These are phyloP conservation scores for Eumeta japonica DNA, from an alignment of 1,140 invertebrate genomes.

Conservation along the genomic window DNA sequence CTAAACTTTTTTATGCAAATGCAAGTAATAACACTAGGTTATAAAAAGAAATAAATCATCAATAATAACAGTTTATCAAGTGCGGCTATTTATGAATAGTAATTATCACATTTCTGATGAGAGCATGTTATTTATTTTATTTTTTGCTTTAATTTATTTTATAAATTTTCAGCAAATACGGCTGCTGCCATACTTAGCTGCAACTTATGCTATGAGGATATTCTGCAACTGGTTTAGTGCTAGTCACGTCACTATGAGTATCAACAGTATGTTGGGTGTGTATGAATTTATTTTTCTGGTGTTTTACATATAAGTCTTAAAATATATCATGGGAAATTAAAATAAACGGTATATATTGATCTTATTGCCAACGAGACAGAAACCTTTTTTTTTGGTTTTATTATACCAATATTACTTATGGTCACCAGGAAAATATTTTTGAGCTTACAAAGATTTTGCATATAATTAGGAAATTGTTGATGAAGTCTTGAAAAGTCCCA, in stretches of 20 bases:
- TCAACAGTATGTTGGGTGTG: slow-evolving; percentile 50
- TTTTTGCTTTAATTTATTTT: background rate
- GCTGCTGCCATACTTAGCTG: slow-evolving; percentile 77
- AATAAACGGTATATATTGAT: background rate
- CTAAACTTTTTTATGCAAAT: too few species aligned
- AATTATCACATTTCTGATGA: slow-evolving; percentile 1
- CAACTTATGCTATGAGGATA: slow-evolving; percentile 67
- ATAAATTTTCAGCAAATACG: slow-evolving; percentile 71
- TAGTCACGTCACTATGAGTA: slow-evolving; percentile 53
- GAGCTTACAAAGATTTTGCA: too few species aligned
- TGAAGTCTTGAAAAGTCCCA: too few species aligned
- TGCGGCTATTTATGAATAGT: slow-evolving; percentile 1
- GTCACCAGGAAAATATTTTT: too few species aligned
- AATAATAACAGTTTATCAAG: too few species aligned
- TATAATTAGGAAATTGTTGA: too few species aligned
- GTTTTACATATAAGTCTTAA: background rate
- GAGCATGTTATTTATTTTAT: slow-evolving; percentile 20
- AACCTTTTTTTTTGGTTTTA: background rate
- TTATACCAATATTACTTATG: too few species aligned
- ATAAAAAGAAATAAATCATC: too few species aligned
- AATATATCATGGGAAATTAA: background rate
- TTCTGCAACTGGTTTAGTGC: slow-evolving; percentile 64
- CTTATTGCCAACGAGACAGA: background rate
- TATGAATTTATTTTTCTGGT: background rate
- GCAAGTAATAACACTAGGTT: too few species aligned